Evolutionary conservation across 2,113 vertebrate species (phyloP), one percentile per base, ranked within the genome.

Genomic region (Podiceps cristatus): DNA sequence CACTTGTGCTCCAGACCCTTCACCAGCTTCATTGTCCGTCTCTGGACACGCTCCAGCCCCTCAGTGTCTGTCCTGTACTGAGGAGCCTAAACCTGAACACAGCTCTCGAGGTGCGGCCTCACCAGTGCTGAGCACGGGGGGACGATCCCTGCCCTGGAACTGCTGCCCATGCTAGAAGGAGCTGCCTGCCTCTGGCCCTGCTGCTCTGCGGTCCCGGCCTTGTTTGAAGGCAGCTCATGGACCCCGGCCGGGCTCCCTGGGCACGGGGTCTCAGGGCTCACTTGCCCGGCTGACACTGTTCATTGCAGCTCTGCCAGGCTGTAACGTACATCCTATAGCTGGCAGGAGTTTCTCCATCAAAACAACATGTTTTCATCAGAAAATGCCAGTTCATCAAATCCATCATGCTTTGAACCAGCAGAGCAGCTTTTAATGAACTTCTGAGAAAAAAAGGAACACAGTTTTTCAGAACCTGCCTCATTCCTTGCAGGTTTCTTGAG

Each of bases 181-280:
- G 9, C 29, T 22, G 58, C 27, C 56, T 59, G 37, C 58, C 44
- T 19, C 4, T 5, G 13, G 7, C 0, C 0, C 35, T 11, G 44
- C 74, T 63, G 72, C 47, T 53, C 72, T 18, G 47, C 0, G 2
- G 20, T 24, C 52, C 75, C 25, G 22, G 15, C 23, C 50, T 18
- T 3, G 1, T 40, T 18, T 13, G 20, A 10, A 27, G 47, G 42
- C 85, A 85, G 55, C 42, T 47, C 1, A 0, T 1, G 33, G 27
- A 28, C 25, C 78, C 29, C 4, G 10, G 13, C 56, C 2, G 0
- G 0, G 0, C 11, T 47, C 15, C 35, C n/a, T 2, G 1, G 18
- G 4, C 7, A 2, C 1, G 13, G 20, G 68, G 76, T 33, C 63
- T 63, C 44, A 3, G n/a, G 10, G 28, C 53, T 37, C 9, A 2